Evolutionary conservation across 2,113 vertebrate species (phyloP).

Genomic region (Craseonycteris thonglongyai): DNA sequence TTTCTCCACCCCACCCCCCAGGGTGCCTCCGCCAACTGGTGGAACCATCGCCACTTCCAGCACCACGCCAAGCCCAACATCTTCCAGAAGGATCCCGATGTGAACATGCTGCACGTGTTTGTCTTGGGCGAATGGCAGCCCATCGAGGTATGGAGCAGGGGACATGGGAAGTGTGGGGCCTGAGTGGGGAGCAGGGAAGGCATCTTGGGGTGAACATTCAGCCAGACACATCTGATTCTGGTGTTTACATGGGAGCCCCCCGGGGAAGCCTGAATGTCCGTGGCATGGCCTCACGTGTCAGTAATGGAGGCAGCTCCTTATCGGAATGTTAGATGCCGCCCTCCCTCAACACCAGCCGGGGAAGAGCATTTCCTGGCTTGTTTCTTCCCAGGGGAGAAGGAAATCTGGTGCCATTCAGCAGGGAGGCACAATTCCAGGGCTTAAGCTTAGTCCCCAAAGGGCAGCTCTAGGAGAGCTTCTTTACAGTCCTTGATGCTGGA

Average conservation of each 20-base stretch:
- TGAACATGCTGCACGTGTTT: conserved; percentile 92
- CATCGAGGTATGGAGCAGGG: conserved; percentile 82
- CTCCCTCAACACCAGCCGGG: fast-evolving
- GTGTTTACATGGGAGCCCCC: not conserved
- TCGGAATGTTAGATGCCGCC: too few species aligned
- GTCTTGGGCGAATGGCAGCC: conserved; percentile 90
- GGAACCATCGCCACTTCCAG: conserved; percentile 97
- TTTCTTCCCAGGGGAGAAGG: not conserved
- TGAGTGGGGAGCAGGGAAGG: not conserved
- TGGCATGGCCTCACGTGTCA: not conserved
- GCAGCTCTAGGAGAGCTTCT: not conserved
- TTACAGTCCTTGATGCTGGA: fast-evolving
- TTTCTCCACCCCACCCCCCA: conserved; percentile 53
- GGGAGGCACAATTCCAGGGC: not conserved
- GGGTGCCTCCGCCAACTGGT: conserved; percentile 97
- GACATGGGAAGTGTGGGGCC: not conserved
- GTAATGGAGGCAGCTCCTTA: not conserved
- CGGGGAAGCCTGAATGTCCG: not conserved
- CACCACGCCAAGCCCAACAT: conserved; percentile 96
- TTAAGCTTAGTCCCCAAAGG: not conserved
- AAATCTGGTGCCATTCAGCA: not conserved
- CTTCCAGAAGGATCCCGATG: conserved; percentile 92
- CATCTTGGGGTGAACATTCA: not conserved
- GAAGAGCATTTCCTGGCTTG: not conserved
- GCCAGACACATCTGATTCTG: fast-evolving